Evolutionary conservation across 2,797 vertebrate species (phyloP).

Genomic region (Squalus acanthias): DNA sequence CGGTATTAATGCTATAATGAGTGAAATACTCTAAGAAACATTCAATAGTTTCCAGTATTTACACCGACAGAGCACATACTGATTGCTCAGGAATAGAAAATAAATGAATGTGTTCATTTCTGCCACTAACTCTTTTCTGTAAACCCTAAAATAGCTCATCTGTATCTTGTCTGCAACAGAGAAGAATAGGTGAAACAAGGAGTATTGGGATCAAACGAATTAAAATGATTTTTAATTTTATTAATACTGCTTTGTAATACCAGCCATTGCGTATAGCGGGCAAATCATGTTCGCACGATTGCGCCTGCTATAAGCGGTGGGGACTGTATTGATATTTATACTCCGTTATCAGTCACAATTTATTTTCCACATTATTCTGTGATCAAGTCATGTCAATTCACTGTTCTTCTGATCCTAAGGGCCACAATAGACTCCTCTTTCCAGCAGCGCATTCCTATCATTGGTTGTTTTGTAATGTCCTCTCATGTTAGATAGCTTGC

Average conservation of each 20-base stretch:
- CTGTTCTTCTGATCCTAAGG: neutral
- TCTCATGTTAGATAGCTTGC: neutral
- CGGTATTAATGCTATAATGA: neutral
- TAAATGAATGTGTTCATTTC: neutral
- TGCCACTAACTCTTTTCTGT: neutral
- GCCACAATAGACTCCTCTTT: neutral
- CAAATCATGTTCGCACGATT: neutral
- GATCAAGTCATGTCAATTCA: neutral
- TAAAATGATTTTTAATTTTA: neutral
- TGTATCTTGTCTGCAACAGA: no score
- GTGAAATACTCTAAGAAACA: neutral
- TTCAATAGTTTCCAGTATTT: neutral
- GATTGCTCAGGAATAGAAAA: neutral
- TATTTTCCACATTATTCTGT: neutral
- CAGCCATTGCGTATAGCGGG: neutral
- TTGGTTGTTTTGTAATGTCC: neutral
- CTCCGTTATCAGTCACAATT: neutral
- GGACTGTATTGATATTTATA: neutral
- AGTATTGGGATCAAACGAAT: neutral
- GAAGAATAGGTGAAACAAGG: neutral
- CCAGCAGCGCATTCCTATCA: neutral
- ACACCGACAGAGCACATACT: neutral
- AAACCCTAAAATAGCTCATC: neutral
- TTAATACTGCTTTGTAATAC: neutral
- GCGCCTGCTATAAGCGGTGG: no score